phyloP scores from a whole-genome alignment of 2,888 invertebrate species.

The Drosophila putrida region DNA sequence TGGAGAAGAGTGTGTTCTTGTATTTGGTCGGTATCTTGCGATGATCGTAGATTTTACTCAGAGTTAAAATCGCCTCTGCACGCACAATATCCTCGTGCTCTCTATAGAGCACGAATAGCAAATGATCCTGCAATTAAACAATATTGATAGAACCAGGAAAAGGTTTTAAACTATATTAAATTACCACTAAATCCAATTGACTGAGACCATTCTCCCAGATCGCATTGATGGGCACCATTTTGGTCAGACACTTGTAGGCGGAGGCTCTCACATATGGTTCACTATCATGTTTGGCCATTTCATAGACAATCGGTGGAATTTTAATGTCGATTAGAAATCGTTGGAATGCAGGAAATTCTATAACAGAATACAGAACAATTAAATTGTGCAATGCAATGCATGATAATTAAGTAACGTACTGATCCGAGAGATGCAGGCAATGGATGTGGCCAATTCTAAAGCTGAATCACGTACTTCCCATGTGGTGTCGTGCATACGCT shows the following conservation, averaged over 20 bases:
- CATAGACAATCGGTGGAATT: conserved; percentile 88
- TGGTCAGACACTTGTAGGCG: conserved; percentile 90
- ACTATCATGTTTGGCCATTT: conserved; percentile 89
- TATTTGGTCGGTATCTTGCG: conserved; percentile 87
- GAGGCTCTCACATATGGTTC: conserved; percentile 92
- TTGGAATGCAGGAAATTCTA: conserved; percentile 92
- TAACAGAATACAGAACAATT: not conserved
- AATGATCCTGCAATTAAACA: conserved; percentile 85
- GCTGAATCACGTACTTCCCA: conserved; percentile 94
- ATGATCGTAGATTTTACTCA: conserved; percentile 89
- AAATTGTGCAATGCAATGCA: not conserved
- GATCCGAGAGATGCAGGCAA: conserved; percentile 89
- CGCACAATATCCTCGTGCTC: conserved; percentile 93
- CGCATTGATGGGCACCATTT: conserved; percentile 88
- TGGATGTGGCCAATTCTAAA: conserved; percentile 90
- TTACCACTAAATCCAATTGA: conserved; percentile 88
- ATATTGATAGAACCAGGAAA: not conserved
- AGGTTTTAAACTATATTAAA: not conserved
- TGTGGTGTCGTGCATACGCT: conserved; percentile 89
- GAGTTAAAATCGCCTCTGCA: conserved; percentile 89
- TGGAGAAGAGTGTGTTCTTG: conserved; percentile 87
- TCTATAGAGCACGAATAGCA: conserved; percentile 87
- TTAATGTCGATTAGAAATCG: conserved; percentile 89
- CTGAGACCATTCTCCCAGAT: conserved; percentile 89
- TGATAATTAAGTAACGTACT: conserved; percentile 86